Percentiles rank a stretch among this genome's conserved stretches.
phyloP scores from a whole-genome alignment of 2,888 invertebrate species.

The Polyploca ridens region DNA sequence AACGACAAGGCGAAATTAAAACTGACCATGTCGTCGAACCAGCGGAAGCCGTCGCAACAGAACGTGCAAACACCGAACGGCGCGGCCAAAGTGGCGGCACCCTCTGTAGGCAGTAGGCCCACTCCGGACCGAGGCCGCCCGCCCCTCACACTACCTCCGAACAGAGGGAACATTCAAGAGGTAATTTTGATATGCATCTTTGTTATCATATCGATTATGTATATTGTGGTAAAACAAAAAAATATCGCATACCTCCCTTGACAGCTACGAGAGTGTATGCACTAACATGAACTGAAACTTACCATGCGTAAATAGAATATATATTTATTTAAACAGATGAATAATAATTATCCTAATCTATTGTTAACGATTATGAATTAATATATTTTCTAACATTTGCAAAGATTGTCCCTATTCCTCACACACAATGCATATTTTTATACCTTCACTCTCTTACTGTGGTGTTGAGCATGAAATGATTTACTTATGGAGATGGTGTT shows the following conservation, averaged over 20 bases:
- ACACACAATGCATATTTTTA: conserved; percentile 23
- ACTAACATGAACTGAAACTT: conserved; percentile 52
- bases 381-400: conserved; percentile 55
- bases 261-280: conserved; percentile 54
- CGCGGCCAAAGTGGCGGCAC: conserved; percentile 40
- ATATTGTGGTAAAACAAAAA: conserved; percentile 57
- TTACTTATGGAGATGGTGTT: conserved; percentile 13
- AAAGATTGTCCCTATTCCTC: conserved; percentile 53
- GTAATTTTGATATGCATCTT: conserved; percentile 77
- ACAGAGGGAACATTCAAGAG: conserved; percentile 64
- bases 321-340: conserved; percentile 41
- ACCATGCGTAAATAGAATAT: conserved; percentile 26
- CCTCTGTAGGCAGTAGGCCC: conserved; percentile 37
- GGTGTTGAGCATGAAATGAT: conserved; percentile 4
- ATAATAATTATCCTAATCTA: conserved; percentile 38
- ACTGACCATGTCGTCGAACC: conserved; percentile 69
- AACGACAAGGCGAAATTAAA: conserved; percentile 73
- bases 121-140: conserved; percentile 25
- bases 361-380: conserved; percentile 52
- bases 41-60: conserved; percentile 53
- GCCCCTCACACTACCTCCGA: conserved; percentile 39
- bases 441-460: conserved; percentile 16
- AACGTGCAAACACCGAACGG: conserved; percentile 48
- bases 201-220: conserved; percentile 70
- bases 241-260: conserved; percentile 51